These are phyloP conservation scores for Sericinus montela DNA, from an alignment of 2,888 invertebrate species.

Conservation along the genomic window DNA sequence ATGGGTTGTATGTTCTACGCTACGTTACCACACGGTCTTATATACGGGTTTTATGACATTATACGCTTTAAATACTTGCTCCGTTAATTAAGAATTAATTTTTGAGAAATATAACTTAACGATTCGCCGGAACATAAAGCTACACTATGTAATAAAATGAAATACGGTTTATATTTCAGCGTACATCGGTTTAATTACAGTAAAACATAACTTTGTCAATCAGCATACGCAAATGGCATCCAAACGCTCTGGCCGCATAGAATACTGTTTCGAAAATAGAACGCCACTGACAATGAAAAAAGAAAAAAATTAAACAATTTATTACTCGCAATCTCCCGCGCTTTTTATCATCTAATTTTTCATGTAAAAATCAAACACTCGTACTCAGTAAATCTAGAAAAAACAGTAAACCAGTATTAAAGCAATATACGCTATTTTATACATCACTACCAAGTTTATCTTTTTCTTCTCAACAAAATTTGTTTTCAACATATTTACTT, in stretches of 20 bases:
- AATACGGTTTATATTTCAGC: slow-evolving; percentile 16
- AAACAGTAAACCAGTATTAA: too few relatives aligned
- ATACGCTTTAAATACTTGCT: too few relatives aligned
- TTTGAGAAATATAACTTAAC: neutral
- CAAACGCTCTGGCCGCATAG: slow-evolving; percentile 43
- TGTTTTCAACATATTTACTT: too few relatives aligned
- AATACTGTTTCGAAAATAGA: slow-evolving; percentile 48
- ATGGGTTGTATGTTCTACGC: too few relatives aligned
- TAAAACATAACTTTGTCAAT: slow-evolving; percentile 21
- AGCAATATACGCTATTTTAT: too few relatives aligned
- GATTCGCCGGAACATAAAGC: neutral
- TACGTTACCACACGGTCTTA: too few relatives aligned
- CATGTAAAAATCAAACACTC: too few relatives aligned
- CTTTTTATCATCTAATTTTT: neutral
- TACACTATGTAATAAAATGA: neutral
- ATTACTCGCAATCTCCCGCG: neutral
- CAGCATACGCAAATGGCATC: slow-evolving; percentile 37
- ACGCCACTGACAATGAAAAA: slow-evolving; percentile 47
- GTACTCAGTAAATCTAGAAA: too few relatives aligned
- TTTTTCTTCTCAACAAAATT: too few relatives aligned
- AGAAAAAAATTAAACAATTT: slow-evolving; percentile 21
- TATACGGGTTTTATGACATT: too few relatives aligned
- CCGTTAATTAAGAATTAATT: too few relatives aligned
- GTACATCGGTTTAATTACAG: neutral
- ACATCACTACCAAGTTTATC: too few relatives aligned